Evolutionary conservation across 2,113 vertebrate genomes (phyloP).

Genomic region (Piprites chloris): DNA sequence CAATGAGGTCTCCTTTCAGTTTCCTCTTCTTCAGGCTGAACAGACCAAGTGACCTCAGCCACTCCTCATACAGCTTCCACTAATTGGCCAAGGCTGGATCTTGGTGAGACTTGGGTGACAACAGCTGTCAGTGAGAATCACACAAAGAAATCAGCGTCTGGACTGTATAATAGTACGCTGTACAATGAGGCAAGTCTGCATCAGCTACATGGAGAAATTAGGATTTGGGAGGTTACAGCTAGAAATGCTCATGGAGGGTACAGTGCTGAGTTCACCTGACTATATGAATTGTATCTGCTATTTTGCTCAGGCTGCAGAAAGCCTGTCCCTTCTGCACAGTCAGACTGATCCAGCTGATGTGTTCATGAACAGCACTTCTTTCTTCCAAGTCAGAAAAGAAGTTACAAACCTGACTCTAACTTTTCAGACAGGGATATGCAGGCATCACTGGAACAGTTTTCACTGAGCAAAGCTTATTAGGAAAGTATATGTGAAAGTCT

Average conservation of each 20-base stretch:
- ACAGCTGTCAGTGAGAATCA: neutral
- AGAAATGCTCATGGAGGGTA: neutral
- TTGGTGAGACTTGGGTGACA: neutral
- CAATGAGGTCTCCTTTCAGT: neutral
- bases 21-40: neutral
- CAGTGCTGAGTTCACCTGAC: neutral
- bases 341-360: rapidly evolving
- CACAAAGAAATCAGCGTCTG: neutral
- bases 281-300: neutral
- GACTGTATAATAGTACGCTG: neutral
- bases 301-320: neutral
- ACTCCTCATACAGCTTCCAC: neutral
- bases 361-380: neutral
- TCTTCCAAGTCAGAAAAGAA: neutral
- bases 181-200: neutral
- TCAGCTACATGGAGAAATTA: neutral
- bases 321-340: neutral
- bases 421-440: neutral
- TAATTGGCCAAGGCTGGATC: neutral
- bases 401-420: neutral
- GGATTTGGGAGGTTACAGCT: neutral
- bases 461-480: neutral
- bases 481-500: neutral
- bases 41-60: neutral
- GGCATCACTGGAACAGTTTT: neutral